phyloP scores from a whole-genome alignment of 2,113 vertebrate genomes.

The Verasper variegatus region DNA sequence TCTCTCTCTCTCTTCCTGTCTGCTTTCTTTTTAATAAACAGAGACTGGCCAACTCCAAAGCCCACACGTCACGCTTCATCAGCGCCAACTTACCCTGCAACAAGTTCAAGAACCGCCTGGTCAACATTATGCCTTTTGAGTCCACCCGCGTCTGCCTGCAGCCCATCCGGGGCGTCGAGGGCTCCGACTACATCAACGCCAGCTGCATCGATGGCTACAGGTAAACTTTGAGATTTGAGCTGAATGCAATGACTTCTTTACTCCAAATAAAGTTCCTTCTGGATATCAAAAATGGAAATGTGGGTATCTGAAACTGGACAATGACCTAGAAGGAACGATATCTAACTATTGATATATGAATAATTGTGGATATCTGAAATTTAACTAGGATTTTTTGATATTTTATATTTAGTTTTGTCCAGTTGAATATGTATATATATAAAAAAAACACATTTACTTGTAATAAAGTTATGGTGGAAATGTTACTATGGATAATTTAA shows the following conservation, averaged over 20 bases:
- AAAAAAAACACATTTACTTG: no score
- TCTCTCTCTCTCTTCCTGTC: constrained; percentile 14
- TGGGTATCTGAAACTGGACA: neutral
- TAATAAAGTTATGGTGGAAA: no score
- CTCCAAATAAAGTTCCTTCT: neutral
- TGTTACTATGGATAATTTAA: no score
- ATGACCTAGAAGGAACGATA: neutral
- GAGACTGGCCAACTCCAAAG: constrained; percentile 95
- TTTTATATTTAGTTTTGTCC: neutral
- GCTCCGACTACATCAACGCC: constrained; percentile 97
- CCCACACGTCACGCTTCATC: constrained; percentile 97
- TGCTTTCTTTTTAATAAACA: constrained; percentile 64
- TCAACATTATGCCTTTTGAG: constrained; percentile 98
- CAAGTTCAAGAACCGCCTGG: constrained; percentile 98
- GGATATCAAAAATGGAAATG: no score
- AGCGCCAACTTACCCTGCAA: constrained; percentile 97
- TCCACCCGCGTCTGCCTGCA: constrained; percentile 94
- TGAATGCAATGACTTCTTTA: neutral
- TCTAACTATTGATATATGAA: neutral
- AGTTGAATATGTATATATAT: no score
- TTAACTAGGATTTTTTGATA: neutral
- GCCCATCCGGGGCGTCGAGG: constrained; percentile 95
- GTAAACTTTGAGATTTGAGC: constrained; percentile 64
- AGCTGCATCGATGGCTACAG: constrained; percentile 97
- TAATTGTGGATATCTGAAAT: neutral